A percentile compares a stretch with the other conserved stretches of the same genome.
Conservation (phyloP, 2,113 vertebrate species). For the Cottus gobio region DNA sequence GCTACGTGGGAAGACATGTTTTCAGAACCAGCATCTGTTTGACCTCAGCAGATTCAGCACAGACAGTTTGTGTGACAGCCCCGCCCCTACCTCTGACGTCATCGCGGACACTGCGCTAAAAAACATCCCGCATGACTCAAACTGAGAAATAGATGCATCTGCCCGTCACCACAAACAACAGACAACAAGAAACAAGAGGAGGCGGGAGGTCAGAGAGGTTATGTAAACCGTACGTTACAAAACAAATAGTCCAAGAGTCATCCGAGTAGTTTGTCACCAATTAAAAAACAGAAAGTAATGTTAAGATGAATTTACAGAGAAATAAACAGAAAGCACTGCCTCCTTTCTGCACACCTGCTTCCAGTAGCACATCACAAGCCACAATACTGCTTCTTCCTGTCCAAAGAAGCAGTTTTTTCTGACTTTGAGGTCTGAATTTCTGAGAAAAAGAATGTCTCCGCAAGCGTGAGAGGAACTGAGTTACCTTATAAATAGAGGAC, state of each 20-base stretch:
- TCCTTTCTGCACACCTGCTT: slow-evolving; percentile 3
- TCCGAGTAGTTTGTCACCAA: no score
- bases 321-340: background rate
- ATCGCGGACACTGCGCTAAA: background rate
- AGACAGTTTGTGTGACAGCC: background rate
- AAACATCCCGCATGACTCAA: slow-evolving; percentile 12
- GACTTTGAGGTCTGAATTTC: background rate
- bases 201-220: background rate
- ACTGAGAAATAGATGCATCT: background rate
- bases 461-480: background rate
- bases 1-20: background rate
- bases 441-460: background rate
- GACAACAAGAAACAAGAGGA: no score
- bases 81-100: background rate
- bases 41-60: background rate
- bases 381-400: background rate
- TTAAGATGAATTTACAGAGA: background rate
- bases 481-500: background rate
- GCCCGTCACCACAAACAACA: background rate
- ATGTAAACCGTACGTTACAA: background rate
- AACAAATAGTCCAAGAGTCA: no score
- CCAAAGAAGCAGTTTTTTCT: no score
- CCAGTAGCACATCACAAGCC: background rate
- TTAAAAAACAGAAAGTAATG: background rate
- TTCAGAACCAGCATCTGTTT: background rate